A percentile compares a stretch with the other conserved stretches of the same genome.
Conservation (phyloP, 23 tunicate species). For the Ciona savignyi region DNA sequence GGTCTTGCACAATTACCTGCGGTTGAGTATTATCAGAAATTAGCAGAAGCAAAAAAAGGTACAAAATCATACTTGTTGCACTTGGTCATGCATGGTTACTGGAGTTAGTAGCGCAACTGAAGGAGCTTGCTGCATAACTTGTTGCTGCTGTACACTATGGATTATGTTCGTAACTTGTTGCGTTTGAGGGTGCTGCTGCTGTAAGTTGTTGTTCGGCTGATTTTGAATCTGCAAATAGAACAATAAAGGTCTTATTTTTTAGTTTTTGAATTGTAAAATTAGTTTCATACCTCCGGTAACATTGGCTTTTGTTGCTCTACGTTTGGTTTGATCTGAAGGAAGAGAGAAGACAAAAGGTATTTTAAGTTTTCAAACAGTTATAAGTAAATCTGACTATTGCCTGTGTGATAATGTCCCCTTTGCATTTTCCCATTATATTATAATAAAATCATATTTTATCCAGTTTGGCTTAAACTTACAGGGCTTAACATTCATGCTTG, state of each 20-base stretch:
- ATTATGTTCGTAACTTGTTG: background rate
- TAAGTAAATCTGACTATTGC: no score
- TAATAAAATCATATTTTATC: no score
- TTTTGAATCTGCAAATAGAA: background rate
- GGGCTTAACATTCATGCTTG: no score
- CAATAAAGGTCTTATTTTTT: no score
- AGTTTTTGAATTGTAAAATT: no score
- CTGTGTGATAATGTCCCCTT: no score
- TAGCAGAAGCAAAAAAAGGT: no score
- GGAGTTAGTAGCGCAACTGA: constrained; percentile 14
- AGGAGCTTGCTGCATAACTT: constrained; percentile 14
- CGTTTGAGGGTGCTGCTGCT: background rate
- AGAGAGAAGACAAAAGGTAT: no score
- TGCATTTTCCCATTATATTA: no score
- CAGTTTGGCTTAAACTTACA: no score
- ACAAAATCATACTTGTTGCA: constrained; percentile 38
- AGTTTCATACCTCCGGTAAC: background rate
- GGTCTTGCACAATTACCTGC: constrained; percentile 60
- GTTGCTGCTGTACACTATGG: constrained; percentile 4
- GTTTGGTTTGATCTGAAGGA: background rate
- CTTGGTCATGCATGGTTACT: constrained; percentile 45
- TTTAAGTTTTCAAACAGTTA: no score
- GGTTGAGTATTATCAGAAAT: no score
- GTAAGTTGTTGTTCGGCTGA: background rate
- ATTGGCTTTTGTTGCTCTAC: background rate